phyloP scores from a whole-genome alignment of 2,113 vertebrate genomes.

The Brachyhypopomus occidentalis region DNA sequence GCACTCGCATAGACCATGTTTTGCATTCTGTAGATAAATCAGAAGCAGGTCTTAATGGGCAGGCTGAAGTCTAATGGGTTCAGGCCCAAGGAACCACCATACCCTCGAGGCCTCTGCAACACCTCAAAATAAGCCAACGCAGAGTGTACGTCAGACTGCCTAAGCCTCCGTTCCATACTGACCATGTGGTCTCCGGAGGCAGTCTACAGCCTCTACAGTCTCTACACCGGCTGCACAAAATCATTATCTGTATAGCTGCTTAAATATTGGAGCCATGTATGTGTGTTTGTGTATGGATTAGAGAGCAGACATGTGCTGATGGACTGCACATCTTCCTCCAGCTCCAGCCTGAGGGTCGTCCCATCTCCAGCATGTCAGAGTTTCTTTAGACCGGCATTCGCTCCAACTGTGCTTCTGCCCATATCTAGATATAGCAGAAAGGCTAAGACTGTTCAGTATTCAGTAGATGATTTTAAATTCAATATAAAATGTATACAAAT shows the following conservation, averaged over 20 bases:
- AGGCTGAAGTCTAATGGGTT: slow-evolving; percentile 42
- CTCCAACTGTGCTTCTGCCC: neutral
- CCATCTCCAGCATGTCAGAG: slow-evolving; percentile 16
- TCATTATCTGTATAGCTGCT: neutral
- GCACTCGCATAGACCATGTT: slow-evolving; percentile 8
- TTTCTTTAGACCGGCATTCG: slow-evolving; percentile 4
- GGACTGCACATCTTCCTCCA: neutral
- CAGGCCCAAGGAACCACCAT: slow-evolving; percentile 31
- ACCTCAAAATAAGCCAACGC: slow-evolving; percentile 37
- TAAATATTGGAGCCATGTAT: neutral
- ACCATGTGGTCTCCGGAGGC: neutral
- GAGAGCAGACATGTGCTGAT: neutral
- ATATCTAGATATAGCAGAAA: neutral
- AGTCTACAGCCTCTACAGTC: neutral
- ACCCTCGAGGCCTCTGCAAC: slow-evolving; percentile 16
- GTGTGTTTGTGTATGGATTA: slow-evolving; percentile 13
- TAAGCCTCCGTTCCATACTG: slow-evolving; percentile 8
- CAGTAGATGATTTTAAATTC: neutral
- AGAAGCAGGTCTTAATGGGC: slow-evolving; percentile 38
- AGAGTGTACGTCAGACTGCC: slow-evolving; percentile 18
- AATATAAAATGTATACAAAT: neutral
- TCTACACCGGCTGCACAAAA: neutral
- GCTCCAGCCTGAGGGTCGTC: neutral
- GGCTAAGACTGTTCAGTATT: neutral
- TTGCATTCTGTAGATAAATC: slow-evolving; percentile 34